Conservation (phyloP, 2,797 vertebrate genomes). For the Apogon hyalosoma region DNA sequence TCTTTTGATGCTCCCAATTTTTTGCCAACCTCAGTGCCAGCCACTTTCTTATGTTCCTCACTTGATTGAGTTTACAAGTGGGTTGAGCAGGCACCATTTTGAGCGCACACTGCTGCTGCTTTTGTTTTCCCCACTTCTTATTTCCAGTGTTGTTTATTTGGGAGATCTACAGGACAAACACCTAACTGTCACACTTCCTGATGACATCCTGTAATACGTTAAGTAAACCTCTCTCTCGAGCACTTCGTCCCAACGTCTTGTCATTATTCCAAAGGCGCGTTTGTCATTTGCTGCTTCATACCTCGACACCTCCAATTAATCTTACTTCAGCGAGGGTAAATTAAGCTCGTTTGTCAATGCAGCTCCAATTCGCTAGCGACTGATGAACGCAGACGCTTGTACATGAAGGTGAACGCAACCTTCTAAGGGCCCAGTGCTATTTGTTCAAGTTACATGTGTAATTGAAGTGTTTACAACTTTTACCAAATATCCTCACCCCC, state of each 20-base stretch:
- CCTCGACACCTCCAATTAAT: slow-evolving; percentile 83
- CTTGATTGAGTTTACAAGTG: slow-evolving; percentile 79
- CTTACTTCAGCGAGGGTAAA: slow-evolving; percentile 79
- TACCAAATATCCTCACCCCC: slow-evolving; percentile 48
- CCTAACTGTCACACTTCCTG: slow-evolving; percentile 48
- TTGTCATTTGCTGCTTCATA: slow-evolving; percentile 82
- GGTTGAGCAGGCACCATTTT: slow-evolving; percentile 53
- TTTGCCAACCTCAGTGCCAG: slow-evolving; percentile 60
- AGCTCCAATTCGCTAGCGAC: slow-evolving; percentile 60
- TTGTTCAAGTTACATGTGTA: slow-evolving; percentile 72
- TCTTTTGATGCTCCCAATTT: slow-evolving; percentile 70
- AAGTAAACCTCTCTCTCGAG: slow-evolving; percentile 59
- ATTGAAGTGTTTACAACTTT: slow-evolving; percentile 72
- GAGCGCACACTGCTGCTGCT: slow-evolving; percentile 21
- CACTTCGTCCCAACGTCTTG: slow-evolving; percentile 52
- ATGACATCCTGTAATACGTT: slow-evolving; percentile 53
- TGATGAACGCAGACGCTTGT: slow-evolving; percentile 73
- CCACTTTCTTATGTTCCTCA: slow-evolving; percentile 61
- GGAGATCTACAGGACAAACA: slow-evolving; percentile 49
- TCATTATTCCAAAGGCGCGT: slow-evolving; percentile 79
- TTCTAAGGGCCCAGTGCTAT: slow-evolving; percentile 59
- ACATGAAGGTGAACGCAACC: slow-evolving; percentile 79
- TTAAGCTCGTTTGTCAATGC: slow-evolving; percentile 80
- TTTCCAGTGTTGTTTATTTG: slow-evolving; percentile 45
- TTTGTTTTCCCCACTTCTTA: slow-evolving; percentile 3